These are phyloP conservation scores for Tiliacea aurago DNA, from an alignment of 2,888 invertebrate species.

Conservation along the genomic window DNA sequence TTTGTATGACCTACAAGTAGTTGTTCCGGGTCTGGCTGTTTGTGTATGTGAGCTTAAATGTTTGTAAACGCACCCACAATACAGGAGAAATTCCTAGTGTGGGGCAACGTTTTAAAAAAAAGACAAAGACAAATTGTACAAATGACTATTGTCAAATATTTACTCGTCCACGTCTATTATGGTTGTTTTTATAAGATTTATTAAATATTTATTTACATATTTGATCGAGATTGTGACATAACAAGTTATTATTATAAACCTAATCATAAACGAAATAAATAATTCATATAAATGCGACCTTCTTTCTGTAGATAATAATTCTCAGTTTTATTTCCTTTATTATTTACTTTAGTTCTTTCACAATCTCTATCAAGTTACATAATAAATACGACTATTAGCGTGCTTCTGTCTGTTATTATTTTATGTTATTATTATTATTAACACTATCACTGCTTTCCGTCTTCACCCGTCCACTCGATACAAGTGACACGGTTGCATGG, in stretches of 20 bases:
- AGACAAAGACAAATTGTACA: too few relatives aligned
- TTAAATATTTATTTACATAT: slow-evolving; percentile 14
- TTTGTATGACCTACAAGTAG: too few relatives aligned
- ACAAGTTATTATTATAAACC: slow-evolving; percentile 12
- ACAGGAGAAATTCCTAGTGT: too few relatives aligned
- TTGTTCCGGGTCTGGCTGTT: too few relatives aligned
- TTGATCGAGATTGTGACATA: slow-evolving; percentile 65
- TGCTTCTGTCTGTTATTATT: slow-evolving; percentile 83
- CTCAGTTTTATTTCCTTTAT: slow-evolving; percentile 1
- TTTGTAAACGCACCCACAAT: too few relatives aligned
- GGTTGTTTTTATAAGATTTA: slow-evolving; percentile 6
- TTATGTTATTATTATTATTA: slow-evolving; percentile 62
- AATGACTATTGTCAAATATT: slow-evolving; percentile 17
- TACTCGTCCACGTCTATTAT: slow-evolving; percentile 7
- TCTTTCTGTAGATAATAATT: slow-evolving; percentile 8
- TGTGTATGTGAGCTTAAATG: too few relatives aligned
- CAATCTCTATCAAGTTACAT: slow-evolving; percentile 59
- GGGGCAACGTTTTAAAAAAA: too few relatives aligned
- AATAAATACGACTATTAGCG: slow-evolving; percentile 63
- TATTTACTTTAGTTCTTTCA: slow-evolving; percentile 42
- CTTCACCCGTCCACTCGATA: slow-evolving; percentile 54
- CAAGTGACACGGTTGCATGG: slow-evolving; percentile 69
- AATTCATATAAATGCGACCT: slow-evolving; percentile 6
- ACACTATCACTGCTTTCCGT: slow-evolving; percentile 60
- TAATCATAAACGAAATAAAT: background rate